phyloP scores from a whole-genome alignment of 2,113 vertebrate species.

The Bujurquina vittata region DNA sequence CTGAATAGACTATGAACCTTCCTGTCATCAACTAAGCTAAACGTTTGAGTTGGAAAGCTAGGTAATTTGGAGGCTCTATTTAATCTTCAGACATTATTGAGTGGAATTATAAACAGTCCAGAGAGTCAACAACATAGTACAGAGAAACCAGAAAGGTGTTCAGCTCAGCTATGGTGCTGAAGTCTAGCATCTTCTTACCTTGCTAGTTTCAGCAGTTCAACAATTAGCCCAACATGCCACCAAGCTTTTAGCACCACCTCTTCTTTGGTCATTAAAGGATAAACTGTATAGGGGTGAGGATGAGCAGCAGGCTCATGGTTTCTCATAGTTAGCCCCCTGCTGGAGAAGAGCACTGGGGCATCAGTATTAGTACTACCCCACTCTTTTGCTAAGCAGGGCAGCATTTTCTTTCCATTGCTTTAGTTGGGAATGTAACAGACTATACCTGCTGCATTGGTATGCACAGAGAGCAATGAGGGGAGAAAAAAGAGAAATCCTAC shows the following conservation, averaged over 20 bases:
- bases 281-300: neutral
- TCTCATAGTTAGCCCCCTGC: neutral
- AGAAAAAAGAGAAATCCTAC: neutral
- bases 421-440: conserved; percentile 19
- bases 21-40: neutral
- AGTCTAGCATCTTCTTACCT: neutral
- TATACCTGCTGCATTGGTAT: conserved; percentile 2
- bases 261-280: neutral
- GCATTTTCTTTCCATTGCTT: conserved; percentile 2
- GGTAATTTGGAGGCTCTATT: neutral
- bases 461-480: neutral
- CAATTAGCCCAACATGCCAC: neutral
- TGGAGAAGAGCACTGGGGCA: neutral
- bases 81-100: neutral
- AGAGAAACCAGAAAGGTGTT: neutral
- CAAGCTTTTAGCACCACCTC: neutral
- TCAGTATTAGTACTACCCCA: neutral
- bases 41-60: neutral
- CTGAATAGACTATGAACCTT: neutral
- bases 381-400: conserved; percentile 5
- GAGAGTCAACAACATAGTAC: neutral
- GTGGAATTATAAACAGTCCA: neutral
- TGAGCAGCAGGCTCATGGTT: neutral
- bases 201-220: neutral
- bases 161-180: neutral